Base-by-base conservation (phyloP, 2,797 vertebrate genomes). In the Eospalax fontanierii region DNA sequence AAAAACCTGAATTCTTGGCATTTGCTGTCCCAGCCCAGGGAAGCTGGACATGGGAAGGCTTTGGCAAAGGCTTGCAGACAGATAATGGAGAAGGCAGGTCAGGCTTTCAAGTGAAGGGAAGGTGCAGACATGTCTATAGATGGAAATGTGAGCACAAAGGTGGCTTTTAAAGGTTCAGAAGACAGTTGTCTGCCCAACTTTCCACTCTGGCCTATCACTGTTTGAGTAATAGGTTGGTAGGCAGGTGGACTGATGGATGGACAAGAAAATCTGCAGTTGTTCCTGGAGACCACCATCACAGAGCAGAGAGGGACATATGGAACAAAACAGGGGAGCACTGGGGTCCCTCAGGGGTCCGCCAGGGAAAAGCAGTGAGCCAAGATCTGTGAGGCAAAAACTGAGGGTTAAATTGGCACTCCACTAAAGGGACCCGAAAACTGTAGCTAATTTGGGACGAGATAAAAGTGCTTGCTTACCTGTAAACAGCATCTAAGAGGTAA, bases 391-490 rank as follows among this genome's bases (percentile, higher is more conserved):
- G 59, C 19, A 59, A 4, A 8, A n/a, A 87, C 2, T 61, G 70
- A 46, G 33, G 33, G 66, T 70, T 95, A 91, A 95, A 40, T 61
- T 59, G 87, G 80, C 26, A 22, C 24, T 43, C 6, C 0, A 54
- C 54, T 84, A 78, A 95, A 80, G 75, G 38, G 43, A 81, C 35
- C 84, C 74, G 14, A 91, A 88, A 92, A 30, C 40, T 81, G 79
- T 85, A 50, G 21, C 65, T 87, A 50, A 86, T 40, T 30, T 73
- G 43, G 80, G 73, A 83, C 61, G 81, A 95, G 73, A 73, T 75
- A 35, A 95, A n/a, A 95, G 70, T 50, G 70, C 97, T 93, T 92
- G 74, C 97, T 95, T 95, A 97, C 97, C 96, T 95, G 81, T 70
- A 75, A 46, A 81, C 9, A 73, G 59, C 86, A 85, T 66, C 85